phyloP scores from a whole-genome alignment of 2,888 invertebrate species.

The Nomada flava region DNA sequence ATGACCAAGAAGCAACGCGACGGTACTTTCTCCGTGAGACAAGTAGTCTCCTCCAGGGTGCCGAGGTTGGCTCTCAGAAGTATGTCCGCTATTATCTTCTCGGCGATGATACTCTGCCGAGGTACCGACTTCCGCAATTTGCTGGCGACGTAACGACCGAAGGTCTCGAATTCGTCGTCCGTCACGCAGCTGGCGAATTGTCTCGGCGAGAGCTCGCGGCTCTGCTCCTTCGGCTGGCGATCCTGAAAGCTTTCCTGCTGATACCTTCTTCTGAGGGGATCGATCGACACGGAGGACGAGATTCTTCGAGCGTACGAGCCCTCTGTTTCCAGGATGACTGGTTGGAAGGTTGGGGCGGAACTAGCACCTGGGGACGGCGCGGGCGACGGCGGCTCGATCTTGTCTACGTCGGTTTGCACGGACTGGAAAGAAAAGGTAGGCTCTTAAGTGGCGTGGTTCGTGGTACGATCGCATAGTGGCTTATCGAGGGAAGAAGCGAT shows the following conservation, averaged over 20 bases:
- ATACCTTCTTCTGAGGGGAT: slow-evolving; percentile 21
- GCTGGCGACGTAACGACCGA: slow-evolving; percentile 64
- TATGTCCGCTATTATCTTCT: slow-evolving; percentile 68
- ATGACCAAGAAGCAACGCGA: slow-evolving; percentile 55
- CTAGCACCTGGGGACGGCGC: slow-evolving; percentile 44
- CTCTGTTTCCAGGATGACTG: slow-evolving; percentile 63
- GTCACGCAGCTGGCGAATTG: slow-evolving; percentile 32
- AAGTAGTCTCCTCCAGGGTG: slow-evolving; percentile 64
- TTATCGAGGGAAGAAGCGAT: too few relatives aligned
- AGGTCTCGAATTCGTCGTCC: slow-evolving; percentile 61
- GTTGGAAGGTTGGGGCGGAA: slow-evolving; percentile 41
- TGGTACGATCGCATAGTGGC: not conserved
- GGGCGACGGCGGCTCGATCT: slow-evolving; percentile 61
- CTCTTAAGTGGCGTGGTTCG: not conserved
- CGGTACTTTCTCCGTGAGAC: slow-evolving; percentile 55
- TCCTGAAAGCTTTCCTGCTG: slow-evolving; percentile 41
- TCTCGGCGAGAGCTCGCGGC: slow-evolving; percentile 33
- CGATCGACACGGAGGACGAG: slow-evolving; percentile 17
- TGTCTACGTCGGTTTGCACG: slow-evolving; percentile 48
- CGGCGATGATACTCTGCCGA: slow-evolving; percentile 67
- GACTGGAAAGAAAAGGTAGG: slow-evolving; percentile 46
- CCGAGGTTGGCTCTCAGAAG: slow-evolving; percentile 66
- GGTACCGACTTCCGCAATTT: slow-evolving; percentile 63
- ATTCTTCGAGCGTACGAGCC: slow-evolving; percentile 56
- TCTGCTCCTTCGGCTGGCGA: slow-evolving; percentile 28